Evolutionary conservation across 2,797 vertebrate genomes (phyloP), one percentile per base, ranked within the genome.

Genomic region (Halcyon chelicuti): DNA sequence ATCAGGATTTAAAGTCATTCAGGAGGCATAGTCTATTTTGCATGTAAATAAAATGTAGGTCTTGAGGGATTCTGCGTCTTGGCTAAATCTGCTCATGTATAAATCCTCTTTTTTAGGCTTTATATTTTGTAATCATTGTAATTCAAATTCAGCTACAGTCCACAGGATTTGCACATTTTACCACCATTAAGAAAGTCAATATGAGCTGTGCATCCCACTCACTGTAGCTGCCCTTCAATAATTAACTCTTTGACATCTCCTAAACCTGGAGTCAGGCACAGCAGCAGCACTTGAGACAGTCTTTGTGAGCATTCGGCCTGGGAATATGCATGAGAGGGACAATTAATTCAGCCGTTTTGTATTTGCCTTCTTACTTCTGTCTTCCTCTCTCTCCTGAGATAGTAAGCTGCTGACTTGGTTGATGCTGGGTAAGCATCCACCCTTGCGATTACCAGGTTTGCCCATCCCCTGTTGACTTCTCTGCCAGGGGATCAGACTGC

Each of bases 101-200:
- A 96, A 97, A 97, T 96, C 96, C 96, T 95, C 96, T 96, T 96
- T 96, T 82, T 94, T 72, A 76, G 94, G 94, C 88, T 96, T 96
- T 95, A 63, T 90, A 81, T 96, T 94, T 95, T 91, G 89, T 86
- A 91, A 96, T 95, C 78, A 40, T 93, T 92, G 78, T 70, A 67
- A 95, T 97, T 96, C 92, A 85, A 95, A 96, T 94, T 94, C 89
- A 94, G 82, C 96, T 77, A 70, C 85, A 86, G 78, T 94, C 72
- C 66, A 3, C 44, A 25, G 95, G 93, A 94, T 97, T 93, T 95
- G 87, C 82, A 94, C 94, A 78, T 96, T 91, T 94, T 81, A 39
- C 60, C 86, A 78, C 82, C 85, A 76, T 90, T 96, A 95, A 76
- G 90, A 82, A 91, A 94, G 95, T 94, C 84, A 88, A 20, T 55